phyloP scores from a whole-genome alignment of 2,888 invertebrate species.

The Eilema sororculum region DNA sequence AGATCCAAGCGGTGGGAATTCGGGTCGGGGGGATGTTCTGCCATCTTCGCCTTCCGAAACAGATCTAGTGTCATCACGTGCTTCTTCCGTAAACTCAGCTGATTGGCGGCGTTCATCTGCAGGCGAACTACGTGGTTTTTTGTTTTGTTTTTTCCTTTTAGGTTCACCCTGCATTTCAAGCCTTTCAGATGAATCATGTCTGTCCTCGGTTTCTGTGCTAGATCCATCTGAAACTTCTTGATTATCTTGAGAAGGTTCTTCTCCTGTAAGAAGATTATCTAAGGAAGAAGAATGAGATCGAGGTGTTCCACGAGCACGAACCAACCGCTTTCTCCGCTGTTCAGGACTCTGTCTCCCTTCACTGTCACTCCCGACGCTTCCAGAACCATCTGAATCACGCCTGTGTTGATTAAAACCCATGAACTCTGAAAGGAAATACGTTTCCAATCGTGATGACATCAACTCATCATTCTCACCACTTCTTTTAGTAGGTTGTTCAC shows the following conservation, averaged over 20 bases:
- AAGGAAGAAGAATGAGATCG: conserved; percentile 93
- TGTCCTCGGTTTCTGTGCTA: conserved; percentile 91
- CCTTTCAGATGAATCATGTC: conserved; percentile 89
- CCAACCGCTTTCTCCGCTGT: conserved; percentile 93
- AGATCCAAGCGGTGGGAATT: conserved; percentile 86
- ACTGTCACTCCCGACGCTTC: conserved; percentile 96
- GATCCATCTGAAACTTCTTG: conserved; percentile 91
- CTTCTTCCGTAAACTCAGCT: conserved; percentile 88
- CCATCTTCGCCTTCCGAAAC: conserved; percentile 90
- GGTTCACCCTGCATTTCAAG: conserved; percentile 93
- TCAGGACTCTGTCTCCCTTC: conserved; percentile 96
- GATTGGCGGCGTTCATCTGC: conserved; percentile 89
- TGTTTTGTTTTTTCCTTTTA: conserved; percentile 93
- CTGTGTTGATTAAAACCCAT: conserved; percentile 93
- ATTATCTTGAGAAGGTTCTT: conserved; percentile 84
- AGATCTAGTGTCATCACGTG: conserved; percentile 86
- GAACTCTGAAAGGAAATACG: conserved; percentile 95
- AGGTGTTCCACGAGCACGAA: conserved; percentile 93
- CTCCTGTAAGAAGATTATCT: conserved; percentile 91
- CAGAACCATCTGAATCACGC: conserved; percentile 93
- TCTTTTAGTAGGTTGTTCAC: conserved; percentile 85
- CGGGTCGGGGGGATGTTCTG: conserved; percentile 90
- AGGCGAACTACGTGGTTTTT: conserved; percentile 89
- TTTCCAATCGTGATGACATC: conserved; percentile 94
- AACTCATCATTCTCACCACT: conserved; percentile 90